These are phyloP conservation scores for Dicrostonyx torquatus DNA, from an alignment of 2,797 vertebrate genomes.

Conservation along the genomic window DNA sequence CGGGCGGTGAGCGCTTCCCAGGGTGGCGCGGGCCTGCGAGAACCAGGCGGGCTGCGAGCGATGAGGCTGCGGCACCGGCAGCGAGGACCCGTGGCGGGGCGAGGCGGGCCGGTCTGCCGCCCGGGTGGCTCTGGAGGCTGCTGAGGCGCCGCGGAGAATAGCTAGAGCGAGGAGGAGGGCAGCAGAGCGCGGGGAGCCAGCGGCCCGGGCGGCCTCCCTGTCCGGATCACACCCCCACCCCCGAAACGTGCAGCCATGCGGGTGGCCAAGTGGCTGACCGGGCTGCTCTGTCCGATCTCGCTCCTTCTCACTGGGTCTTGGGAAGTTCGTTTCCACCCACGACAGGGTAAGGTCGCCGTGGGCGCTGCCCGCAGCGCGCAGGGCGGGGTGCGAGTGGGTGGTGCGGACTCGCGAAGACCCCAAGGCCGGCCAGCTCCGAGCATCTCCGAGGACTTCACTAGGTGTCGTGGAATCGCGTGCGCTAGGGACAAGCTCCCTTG, in stretches of 20 bases:
- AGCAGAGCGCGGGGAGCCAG: conserved; percentile 51
- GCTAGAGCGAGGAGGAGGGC: conserved; percentile 80
- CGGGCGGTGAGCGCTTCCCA: neutral
- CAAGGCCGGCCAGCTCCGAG: neutral
- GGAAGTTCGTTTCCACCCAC: conserved; percentile 91
- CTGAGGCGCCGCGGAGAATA: conserved; percentile 86
- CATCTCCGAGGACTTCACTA: neutral
- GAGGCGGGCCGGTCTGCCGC: conserved; percentile 49
- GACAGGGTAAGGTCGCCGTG: conserved; percentile 90
- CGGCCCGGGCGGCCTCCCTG: conserved; percentile 76
- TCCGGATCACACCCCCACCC: neutral
- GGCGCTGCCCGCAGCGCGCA: neutral
- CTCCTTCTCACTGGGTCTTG: conserved; percentile 87
- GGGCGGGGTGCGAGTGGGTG: neutral
- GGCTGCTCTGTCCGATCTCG: conserved; percentile 93
- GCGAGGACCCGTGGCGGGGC: conserved; percentile 39
- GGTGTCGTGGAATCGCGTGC: conserved; percentile 51
- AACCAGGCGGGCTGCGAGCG: conserved; percentile 47
- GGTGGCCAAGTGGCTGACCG: conserved; percentile 75
- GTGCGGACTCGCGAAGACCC: neutral
- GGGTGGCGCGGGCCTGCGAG: conserved; percentile 38
- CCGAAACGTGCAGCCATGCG: conserved; percentile 67
- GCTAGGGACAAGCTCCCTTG: neutral
- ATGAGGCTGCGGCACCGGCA: conserved; percentile 72
- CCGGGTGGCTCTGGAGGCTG: conserved; percentile 78